Evolutionary conservation across 2,797 vertebrate genomes (phyloP).

Genomic region (Staurois parvus): DNA sequence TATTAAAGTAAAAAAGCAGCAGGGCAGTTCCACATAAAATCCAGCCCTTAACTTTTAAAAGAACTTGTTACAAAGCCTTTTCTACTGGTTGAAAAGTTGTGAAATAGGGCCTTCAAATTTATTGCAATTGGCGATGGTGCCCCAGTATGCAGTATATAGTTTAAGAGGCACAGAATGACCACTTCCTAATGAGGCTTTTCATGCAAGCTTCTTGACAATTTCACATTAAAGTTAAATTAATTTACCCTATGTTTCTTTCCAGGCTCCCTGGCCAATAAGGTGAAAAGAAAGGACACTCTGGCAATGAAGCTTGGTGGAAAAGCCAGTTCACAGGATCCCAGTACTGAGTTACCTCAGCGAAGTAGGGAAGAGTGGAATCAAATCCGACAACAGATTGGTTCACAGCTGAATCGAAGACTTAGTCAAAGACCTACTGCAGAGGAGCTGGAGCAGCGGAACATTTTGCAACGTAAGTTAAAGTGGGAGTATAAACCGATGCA

Average conservation of each 20-base stretch:
- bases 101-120: too few species aligned
- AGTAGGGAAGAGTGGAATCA: constrained; percentile 97
- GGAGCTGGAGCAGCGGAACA: constrained; percentile 97
- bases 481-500: too few species aligned
- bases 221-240: background rate
- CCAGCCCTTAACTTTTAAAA: too few species aligned
- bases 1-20: too few species aligned
- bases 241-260: background rate
- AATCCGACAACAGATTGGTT: constrained; percentile 94
- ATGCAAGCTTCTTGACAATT: background rate
- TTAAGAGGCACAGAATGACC: too few species aligned
- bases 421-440: constrained; percentile 96
- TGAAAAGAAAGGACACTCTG: constrained; percentile 95
- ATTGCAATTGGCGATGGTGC: too few species aligned
- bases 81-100: too few species aligned
- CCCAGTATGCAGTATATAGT: too few species aligned
- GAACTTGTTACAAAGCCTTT: too few species aligned
- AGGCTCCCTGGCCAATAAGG: constrained; percentile 92
- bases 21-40: too few species aligned
- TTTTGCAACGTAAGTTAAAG: constrained; percentile 89
- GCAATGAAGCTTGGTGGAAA: constrained; percentile 91
- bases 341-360: constrained; percentile 90
- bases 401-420: constrained; percentile 90
- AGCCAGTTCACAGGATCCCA: constrained; percentile 70
- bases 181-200: too few species aligned